Base-by-base conservation (phyloP, 2,113 vertebrate species). In the Triplophysa siluroides region DNA sequence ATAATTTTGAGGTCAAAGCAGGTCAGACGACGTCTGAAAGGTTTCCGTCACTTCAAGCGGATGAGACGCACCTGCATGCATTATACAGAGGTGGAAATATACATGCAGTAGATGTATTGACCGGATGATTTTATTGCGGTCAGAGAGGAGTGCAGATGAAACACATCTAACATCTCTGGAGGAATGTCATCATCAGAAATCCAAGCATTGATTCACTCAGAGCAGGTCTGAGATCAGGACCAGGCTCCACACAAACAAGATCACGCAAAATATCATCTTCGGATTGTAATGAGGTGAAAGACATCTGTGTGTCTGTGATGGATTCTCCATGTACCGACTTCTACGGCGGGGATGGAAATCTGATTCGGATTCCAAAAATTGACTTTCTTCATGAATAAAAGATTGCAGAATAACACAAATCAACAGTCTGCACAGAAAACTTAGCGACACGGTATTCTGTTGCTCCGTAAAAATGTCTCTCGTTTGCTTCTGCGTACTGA, bases 141-240 rank as follows among this genome's bases (percentile, higher is more conserved):
- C 14, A 33, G 54, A 58, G 29, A 12, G 61, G 33, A 43, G 21
- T 60, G 56, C 38, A 58, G 11, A 3, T 58, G 26, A 58, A 72
- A 16, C 69, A 2, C 24, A 29, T 72, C 19, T 56, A 19, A 11
- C 29, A 58, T 56, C 26, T 58, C 69, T 14, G 38, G 18, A 56
- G 69, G 19, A 14, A 58, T 58, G 1, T 41, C n/a, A 58, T 58
- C 7, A 72, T 71, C 69, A 71, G 68, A 71, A 54, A 71, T n/a
- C 1, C 8, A 33, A 19, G 26, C 69, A 72, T 58, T 58, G 38
- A 72, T 56, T 52, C 69, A 72, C 52, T 72, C 50, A 38, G 68
- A 58, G 54, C 54, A 58, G n/a, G 54, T 58, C 54, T 56, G 54
- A 56, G 54, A 56, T n/a, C 68, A n/a, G 68, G 12, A 24, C 47